Evolutionary conservation across 2,797 vertebrate species (phyloP).

Genomic region (Gymnoscopelus microlampas): DNA sequence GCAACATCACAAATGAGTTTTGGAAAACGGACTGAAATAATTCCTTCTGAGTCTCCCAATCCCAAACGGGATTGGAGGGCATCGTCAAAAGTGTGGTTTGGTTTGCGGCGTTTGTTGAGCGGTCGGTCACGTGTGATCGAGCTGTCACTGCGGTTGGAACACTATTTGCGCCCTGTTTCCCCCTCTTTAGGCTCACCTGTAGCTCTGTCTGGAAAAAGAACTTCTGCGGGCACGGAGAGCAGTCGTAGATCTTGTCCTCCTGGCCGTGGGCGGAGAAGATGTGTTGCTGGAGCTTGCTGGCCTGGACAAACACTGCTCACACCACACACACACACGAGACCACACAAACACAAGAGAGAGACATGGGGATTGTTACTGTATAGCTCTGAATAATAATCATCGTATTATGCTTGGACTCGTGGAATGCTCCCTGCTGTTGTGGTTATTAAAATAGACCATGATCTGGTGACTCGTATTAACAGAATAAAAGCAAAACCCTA

Average conservation of each 20-base stretch:
- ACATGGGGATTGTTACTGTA: slow-evolving; percentile 4
- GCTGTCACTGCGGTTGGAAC: too few relatives aligned
- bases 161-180: too few relatives aligned
- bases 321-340: slow-evolving; percentile 8
- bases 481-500: slow-evolving; percentile 46
- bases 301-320: slow-evolving; percentile 83
- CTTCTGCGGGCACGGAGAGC: slow-evolving; percentile 98
- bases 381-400: slow-evolving; percentile 1
- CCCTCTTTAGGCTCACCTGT: slow-evolving; percentile 81
- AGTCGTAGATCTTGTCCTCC: slow-evolving; percentile 99
- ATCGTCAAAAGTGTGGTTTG: slow-evolving; percentile 35
- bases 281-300: slow-evolving; percentile 98
- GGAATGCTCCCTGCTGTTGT: slow-evolving; percentile 8
- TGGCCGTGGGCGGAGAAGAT: slow-evolving; percentile 98
- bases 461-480: slow-evolving; percentile 24
- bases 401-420: background rate
- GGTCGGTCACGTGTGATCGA: slow-evolving; percentile 65
- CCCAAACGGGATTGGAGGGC: slow-evolving; percentile 55
- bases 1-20: slow-evolving; percentile 81
- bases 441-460: slow-evolving; percentile 34
- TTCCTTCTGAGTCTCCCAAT: slow-evolving; percentile 74
- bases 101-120: slow-evolving; percentile 60
- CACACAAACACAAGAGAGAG: slow-evolving; percentile 22
- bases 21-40: slow-evolving; percentile 76
- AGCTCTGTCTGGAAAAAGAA: slow-evolving; percentile 99